phyloP scores from a whole-genome alignment of 2,797 vertebrate genomes.

The Loris lydekkerianus region DNA sequence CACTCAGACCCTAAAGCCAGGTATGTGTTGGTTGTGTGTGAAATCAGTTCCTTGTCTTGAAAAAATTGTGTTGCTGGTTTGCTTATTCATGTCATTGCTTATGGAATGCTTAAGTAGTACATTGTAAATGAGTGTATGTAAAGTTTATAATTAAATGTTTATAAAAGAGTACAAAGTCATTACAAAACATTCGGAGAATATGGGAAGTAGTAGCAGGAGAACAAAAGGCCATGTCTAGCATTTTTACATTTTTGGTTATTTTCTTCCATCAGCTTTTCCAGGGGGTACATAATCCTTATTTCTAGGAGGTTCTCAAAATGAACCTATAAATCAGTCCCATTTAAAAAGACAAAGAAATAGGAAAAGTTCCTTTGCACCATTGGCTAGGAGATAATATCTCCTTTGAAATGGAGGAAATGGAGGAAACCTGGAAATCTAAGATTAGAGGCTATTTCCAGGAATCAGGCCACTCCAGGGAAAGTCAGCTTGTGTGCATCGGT shows the following conservation, averaged over 20 bases:
- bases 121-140: background rate
- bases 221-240: background rate
- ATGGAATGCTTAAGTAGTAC: background rate
- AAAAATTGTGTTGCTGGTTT: background rate
- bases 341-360: background rate
- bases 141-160: conserved; percentile 32
- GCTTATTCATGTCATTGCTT: conserved; percentile 29
- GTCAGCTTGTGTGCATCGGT: background rate
- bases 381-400: background rate
- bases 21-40: conserved; percentile 87
- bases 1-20: conserved; percentile 98
- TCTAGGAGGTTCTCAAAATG: conserved; percentile 1
- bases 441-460: background rate
- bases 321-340: background rate
- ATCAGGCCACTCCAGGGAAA: conserved; percentile 3
- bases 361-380: background rate
- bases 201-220: conserved; percentile 3
- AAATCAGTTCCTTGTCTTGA: conserved; percentile 15
- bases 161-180: background rate
- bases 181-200: background rate
- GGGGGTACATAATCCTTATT: background rate
- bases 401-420: background rate
- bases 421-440: background rate
- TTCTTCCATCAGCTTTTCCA: background rate
- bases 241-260: background rate